A percentile compares a stretch with the other conserved stretches of the same genome.
phyloP scores from a whole-genome alignment of 2,797 vertebrate species.

The Tolypeutes matacus region DNA sequence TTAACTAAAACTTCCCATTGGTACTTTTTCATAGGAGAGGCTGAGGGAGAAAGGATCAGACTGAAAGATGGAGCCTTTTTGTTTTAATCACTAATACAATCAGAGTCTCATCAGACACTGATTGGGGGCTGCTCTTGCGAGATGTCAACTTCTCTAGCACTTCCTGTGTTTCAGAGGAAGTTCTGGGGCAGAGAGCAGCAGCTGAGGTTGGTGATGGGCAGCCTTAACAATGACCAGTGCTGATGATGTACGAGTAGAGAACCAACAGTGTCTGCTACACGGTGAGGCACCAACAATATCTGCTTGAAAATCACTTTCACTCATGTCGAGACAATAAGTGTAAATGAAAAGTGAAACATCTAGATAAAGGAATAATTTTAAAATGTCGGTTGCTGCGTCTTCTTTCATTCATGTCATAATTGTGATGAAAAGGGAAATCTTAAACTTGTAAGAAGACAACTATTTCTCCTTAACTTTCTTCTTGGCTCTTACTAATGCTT shows the following conservation, averaged over 20 bases:
- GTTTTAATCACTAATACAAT: neutral
- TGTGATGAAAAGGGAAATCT: neutral
- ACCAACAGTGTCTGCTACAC: no score
- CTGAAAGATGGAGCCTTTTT: neutral
- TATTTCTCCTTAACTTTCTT: neutral
- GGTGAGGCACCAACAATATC: no score
- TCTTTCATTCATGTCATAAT: neutral
- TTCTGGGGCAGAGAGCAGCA: no score
- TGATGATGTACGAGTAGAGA: no score
- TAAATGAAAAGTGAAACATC: neutral
- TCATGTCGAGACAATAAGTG: no score
- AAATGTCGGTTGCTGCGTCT: no score
- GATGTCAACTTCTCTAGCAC: neutral
- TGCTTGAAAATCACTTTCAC: neutral
- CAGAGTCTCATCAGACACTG: no score
- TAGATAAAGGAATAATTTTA: fast-evolving
- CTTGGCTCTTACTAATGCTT: neutral
- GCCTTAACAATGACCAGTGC: no score
- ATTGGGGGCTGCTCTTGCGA: no score
- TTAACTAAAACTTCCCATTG: neutral
- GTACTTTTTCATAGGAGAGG: neutral
- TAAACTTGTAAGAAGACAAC: neutral
- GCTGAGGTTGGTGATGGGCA: no score
- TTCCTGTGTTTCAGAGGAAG: neutral
- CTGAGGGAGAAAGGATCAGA: neutral